Conservation (phyloP, 2,888 invertebrate genomes). For the Pecten maximus region DNA sequence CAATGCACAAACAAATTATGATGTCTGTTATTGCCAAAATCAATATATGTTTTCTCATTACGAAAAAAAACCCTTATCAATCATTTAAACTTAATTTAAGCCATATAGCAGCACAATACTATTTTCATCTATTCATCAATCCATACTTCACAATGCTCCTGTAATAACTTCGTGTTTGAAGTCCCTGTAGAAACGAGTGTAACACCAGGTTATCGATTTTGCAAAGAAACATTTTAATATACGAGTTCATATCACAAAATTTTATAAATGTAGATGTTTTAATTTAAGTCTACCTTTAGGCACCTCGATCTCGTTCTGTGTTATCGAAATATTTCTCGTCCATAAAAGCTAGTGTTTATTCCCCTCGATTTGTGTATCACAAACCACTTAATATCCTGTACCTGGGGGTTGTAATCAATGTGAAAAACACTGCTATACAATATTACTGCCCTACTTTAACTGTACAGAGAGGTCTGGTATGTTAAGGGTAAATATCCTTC, state of each 20-base stretch:
- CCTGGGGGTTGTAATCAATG: conserved; percentile 23
- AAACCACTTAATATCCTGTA: background rate
- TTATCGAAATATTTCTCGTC: background rate
- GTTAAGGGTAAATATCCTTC: too few relatives aligned
- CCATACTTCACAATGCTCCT: too few relatives aligned
- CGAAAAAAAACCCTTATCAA: background rate
- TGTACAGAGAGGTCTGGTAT: background rate
- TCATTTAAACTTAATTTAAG: background rate
- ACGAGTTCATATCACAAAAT: background rate
- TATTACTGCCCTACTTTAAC: background rate
- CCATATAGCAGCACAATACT: background rate
- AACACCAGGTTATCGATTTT: too few relatives aligned
- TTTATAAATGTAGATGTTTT: background rate
- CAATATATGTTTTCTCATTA: too few relatives aligned
- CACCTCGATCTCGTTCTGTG: background rate
- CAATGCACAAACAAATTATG: too few relatives aligned
- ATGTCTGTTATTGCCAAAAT: too few relatives aligned
- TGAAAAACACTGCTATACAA: background rate
- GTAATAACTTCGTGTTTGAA: too few relatives aligned
- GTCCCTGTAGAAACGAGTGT: too few relatives aligned
- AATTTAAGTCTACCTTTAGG: background rate
- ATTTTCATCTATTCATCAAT: too few relatives aligned
- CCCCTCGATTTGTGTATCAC: background rate
- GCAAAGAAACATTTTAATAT: too few relatives aligned
- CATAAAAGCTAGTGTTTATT: background rate